phyloP scores from a whole-genome alignment of 1,140 invertebrate species.

The Dufourea novaeangliae region DNA sequence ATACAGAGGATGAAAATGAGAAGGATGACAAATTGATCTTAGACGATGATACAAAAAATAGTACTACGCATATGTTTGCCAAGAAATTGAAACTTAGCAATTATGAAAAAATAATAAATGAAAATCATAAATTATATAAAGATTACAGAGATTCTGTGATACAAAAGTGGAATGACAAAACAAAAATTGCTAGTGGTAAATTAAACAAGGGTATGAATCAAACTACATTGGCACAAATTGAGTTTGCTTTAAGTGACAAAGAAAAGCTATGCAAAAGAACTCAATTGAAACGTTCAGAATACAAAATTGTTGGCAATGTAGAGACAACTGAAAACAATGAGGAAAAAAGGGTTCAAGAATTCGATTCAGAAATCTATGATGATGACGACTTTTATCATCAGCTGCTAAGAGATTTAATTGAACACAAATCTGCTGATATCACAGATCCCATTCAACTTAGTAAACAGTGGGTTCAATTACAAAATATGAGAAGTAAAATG shows the following conservation, averaged over 20 bases:
- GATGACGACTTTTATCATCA: conserved; percentile 99
- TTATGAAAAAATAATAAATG: conserved; percentile 84
- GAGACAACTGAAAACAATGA: conserved; percentile 67
- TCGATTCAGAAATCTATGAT: conserved; percentile 95
- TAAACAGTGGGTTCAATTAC: conserved; percentile 94
- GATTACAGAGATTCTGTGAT: conserved; percentile 90
- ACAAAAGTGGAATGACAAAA: conserved; percentile 97
- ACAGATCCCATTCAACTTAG: conserved; percentile 91
- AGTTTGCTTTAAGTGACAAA: conserved; percentile 91
- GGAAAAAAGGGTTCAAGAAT: conserved; percentile 83
- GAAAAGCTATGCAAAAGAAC: conserved; percentile 89
- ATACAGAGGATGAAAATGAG: conserved; percentile 81
- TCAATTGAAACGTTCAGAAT: conserved; percentile 90
- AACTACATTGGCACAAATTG: conserved; percentile 92
- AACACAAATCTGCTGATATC: conserved; percentile 91
- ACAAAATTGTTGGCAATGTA: conserved; percentile 86
- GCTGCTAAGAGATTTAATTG: conserved; percentile 94
- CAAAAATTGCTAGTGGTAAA: conserved; percentile 85
- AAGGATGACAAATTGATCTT: conserved; percentile 67
- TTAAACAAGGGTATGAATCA: conserved; percentile 86
- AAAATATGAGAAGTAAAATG: conserved; percentile 94
- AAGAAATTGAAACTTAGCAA: conserved; percentile 85
- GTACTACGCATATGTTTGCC: conserved; percentile 73
- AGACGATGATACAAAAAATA: conserved; percentile 78
- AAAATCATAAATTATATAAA: conserved; percentile 85